Evolutionary conservation across 2,888 invertebrate species (phyloP).

Genomic region (Melanchra persicariae): DNA sequence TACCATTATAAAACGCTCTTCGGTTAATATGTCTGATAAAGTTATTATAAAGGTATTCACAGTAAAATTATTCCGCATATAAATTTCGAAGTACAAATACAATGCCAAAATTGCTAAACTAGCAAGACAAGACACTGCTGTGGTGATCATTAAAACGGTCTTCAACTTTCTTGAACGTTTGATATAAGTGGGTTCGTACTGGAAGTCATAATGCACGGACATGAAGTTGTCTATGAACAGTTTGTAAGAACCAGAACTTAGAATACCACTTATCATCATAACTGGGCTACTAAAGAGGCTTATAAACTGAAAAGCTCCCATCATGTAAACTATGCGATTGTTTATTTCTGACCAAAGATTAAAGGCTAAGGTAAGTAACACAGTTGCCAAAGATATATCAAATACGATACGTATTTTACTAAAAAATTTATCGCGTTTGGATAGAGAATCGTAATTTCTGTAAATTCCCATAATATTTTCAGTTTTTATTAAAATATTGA

Average conservation of each 20-base stretch:
- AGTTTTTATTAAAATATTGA: conserved; percentile 23
- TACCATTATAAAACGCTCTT: conserved; percentile 23
- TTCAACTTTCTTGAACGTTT: conserved; percentile 21
- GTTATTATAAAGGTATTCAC: accelerated
- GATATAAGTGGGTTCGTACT: conserved; percentile 4
- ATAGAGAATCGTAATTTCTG: conserved; percentile 30
- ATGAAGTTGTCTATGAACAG: conserved; percentile 14
- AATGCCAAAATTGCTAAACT: neutral
- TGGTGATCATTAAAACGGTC: neutral
- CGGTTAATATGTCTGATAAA: neutral
- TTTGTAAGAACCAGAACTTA: conserved; percentile 11
- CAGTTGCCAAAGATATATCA: neutral
- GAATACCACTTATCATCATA: neutral
- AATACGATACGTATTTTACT: conserved; percentile 2
- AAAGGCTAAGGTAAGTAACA: neutral
- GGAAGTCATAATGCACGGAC: neutral
- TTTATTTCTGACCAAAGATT: neutral
- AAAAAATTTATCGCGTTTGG: conserved; percentile 13
- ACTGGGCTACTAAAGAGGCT: neutral
- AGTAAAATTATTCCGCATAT: accelerated
- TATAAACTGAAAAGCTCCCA: neutral
- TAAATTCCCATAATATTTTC: conserved; percentile 20
- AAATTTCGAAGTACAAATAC: neutral
- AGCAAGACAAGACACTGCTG: neutral
- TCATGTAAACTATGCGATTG: neutral